A percentile compares a stretch with the other conserved stretches of the same genome.
These are phyloP conservation scores for Halcyon senegalensis DNA, from an alignment of 2,113 vertebrate species.

Conservation along the genomic window DNA sequence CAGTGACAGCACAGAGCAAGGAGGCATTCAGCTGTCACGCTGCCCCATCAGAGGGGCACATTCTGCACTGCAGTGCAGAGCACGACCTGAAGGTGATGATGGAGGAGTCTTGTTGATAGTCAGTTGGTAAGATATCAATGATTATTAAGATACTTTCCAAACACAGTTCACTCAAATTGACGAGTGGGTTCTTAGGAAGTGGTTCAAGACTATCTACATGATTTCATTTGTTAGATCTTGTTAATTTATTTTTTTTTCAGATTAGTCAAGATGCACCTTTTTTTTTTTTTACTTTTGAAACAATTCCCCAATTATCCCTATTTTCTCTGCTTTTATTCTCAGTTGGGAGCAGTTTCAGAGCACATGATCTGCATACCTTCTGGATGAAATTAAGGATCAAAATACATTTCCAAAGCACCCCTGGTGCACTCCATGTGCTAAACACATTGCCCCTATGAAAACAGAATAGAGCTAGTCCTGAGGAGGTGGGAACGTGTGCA, in stretches of 20 bases:
- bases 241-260: background rate
- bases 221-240: background rate
- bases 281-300: background rate
- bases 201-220: background rate
- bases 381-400: background rate
- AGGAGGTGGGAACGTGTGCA: background rate
- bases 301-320: background rate
- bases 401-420: background rate
- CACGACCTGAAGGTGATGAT: background rate
- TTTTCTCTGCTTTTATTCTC: background rate
- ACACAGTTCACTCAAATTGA: background rate
- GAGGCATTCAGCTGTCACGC: background rate
- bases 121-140: background rate
- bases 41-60: background rate
- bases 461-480: background rate
- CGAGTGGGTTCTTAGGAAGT: background rate
- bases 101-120: rapidly evolving
- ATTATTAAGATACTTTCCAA: background rate
- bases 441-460: background rate
- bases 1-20: background rate
- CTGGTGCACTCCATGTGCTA: background rate
- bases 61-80: background rate
- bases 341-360: background rate
- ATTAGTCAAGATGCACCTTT: background rate
- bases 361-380: background rate